These are phyloP conservation scores for Cololabis saira DNA, from an alignment of 2,113 vertebrate genomes.

Conservation along the genomic window DNA sequence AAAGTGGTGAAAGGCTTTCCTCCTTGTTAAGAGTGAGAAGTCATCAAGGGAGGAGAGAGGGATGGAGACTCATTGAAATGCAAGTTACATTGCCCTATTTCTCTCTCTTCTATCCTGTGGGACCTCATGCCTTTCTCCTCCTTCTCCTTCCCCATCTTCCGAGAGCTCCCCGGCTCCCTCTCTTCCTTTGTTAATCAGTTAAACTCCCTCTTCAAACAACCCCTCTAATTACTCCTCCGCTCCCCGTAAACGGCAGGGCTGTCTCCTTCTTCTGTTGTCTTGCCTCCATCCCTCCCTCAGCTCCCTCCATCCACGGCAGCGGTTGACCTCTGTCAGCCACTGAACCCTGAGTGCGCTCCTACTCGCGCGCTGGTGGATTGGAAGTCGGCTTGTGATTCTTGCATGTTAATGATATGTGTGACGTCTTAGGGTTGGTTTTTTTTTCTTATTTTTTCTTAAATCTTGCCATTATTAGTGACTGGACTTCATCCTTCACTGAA, in stretches of 20 bases:
- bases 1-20: conserved; percentile 66
- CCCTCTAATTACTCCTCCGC: conserved; percentile 85
- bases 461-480: conserved; percentile 26
- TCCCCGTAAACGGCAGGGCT: conserved; percentile 79
- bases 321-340: conserved; percentile 78
- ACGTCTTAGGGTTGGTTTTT: neutral
- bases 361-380: neutral
- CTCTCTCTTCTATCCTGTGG: conserved; percentile 74
- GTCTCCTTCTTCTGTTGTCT: conserved; percentile 66
- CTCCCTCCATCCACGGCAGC: conserved; percentile 61
- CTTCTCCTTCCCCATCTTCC: conserved; percentile 73
- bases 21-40: conserved; percentile 72
- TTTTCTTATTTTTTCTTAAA: conserved; percentile 20
- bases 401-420: conserved; percentile 53
- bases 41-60: conserved; percentile 74
- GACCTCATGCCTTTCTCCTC: conserved; percentile 71
- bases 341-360: conserved; percentile 45
- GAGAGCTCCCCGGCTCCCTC: conserved; percentile 65
- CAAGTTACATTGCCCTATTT: conserved; percentile 69
- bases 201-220: conserved; percentile 88
- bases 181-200: conserved; percentile 87
- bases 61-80: conserved; percentile 84
- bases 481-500: conserved; percentile 5
- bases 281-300: conserved; percentile 37
- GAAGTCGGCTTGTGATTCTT: conserved; percentile 40